Base-by-base conservation (phyloP, 2,113 vertebrate genomes). In the Hyla sarda region DNA sequence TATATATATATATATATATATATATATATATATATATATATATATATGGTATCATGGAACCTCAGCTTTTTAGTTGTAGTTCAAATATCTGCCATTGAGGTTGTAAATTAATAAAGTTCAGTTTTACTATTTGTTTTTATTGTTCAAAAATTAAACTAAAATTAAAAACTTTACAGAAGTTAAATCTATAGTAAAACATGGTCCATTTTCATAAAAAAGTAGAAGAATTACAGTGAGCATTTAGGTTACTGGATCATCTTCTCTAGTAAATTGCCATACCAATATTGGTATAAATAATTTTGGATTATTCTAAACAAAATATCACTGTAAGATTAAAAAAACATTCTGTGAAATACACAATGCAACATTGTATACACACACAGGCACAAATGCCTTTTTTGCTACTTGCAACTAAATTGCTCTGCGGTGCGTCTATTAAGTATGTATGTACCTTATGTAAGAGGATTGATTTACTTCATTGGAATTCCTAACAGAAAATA, bases 391-490 rank as follows among this genome's bases (percentile, higher is more conserved):
- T 6, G 23, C 60, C 58, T 47, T 41, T 71, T 71, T 62, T 45
- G 52, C 69, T 79, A 32, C 71, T 73, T 87, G 78, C 74, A 74
- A 82, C 77, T 87, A 82, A 87, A 74, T 52, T 50, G 52, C 85
- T 87, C 85, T 62, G 85, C 73, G 78, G 85, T 82, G 10, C 52
- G 50, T 87, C 85, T 82, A 87, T 87, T 87, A 87, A 82, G 77
- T 87, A 87, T 87, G 78, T 87, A 87, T 87, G 85, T 82, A 87
- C 67, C 85, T 87, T 87, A 72, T 87, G 85, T 82, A 87, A 87
- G 78, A 74, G 85, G 78, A 87, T 87, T 87, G 85, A 87, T 87
- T 87, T 87, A 82, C 85, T 67, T 87, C 85, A 87, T 87, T 87
- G 77, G 58, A 81, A 87, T 87, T 87, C 78, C 69, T 87, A 71